A percentile compares a stretch with the other conserved stretches of the same genome.
These are phyloP conservation scores for Meteorus sp. DNA, from an alignment of 1,140 invertebrate species.

Conservation along the genomic window DNA sequence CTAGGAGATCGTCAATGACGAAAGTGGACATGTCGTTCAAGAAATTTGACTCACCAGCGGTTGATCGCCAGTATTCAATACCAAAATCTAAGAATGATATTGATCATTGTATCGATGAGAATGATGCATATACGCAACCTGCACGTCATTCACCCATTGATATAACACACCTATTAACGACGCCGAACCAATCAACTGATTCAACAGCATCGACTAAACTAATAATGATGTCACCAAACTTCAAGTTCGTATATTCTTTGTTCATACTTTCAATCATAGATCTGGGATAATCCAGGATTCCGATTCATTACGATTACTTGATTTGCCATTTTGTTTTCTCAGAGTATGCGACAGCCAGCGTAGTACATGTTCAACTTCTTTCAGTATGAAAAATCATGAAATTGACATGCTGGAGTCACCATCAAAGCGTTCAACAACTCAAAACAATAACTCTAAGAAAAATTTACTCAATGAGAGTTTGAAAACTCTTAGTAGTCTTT, in stretches of 20 bases:
- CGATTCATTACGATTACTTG: too few relatives aligned
- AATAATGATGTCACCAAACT: conserved; percentile 20
- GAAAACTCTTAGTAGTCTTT: conserved; percentile 42
- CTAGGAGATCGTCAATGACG: conserved; percentile 27
- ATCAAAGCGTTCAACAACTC: conserved; percentile 6
- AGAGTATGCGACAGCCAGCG: conserved; percentile 24
- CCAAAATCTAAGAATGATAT: not conserved
- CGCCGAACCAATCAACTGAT: conserved; percentile 22
- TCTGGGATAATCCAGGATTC: too few relatives aligned
- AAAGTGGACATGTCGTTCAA: conserved; percentile 37
- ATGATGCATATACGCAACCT: not conserved
- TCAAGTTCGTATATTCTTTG: conserved; percentile 30
- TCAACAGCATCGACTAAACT: conserved; percentile 33
- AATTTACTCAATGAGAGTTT: conserved; percentile 41
- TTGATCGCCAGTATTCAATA: conserved; percentile 10
- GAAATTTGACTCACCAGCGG: conserved; percentile 35
- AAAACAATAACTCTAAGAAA: conserved; percentile 19
- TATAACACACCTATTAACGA: conserved; percentile 30
- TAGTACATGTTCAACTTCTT: not conserved
- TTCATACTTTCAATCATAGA: not conserved
- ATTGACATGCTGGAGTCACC: not conserved
- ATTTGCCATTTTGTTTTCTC: not conserved
- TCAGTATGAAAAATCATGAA: not conserved
- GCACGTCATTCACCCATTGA: conserved; percentile 31
- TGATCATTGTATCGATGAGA: not conserved